Conservation (phyloP, 2,113 vertebrate species). For the Neogobius melanostomus region DNA sequence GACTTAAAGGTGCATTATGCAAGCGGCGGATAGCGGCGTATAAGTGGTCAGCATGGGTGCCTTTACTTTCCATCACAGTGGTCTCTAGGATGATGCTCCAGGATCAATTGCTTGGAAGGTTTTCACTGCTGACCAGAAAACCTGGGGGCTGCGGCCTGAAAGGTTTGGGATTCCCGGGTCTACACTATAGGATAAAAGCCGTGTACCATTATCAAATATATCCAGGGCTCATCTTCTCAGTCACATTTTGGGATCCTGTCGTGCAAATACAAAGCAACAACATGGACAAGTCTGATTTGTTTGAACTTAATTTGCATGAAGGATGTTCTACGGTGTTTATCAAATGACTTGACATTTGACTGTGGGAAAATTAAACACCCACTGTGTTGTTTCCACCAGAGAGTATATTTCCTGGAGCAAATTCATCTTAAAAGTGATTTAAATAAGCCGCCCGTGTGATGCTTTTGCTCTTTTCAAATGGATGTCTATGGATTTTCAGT, state of each 20-base stretch:
- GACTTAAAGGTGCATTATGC: too few relatives aligned
- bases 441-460: slow-evolving; percentile 6
- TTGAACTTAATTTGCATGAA: slow-evolving; percentile 12
- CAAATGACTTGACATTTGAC: slow-evolving; percentile 6
- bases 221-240: background rate
- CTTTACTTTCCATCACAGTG: too few relatives aligned
- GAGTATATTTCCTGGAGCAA: slow-evolving; percentile 1
- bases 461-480: slow-evolving; percentile 1
- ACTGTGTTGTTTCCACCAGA: background rate
- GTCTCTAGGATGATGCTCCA: too few relatives aligned
- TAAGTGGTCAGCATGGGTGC: too few relatives aligned
- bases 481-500: slow-evolving; percentile 18
- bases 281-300: slow-evolving; percentile 19
- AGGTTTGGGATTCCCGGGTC: too few relatives aligned
- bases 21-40: too few relatives aligned
- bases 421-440: background rate
- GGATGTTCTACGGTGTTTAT: background rate
- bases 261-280: background rate
- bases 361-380: slow-evolving; percentile 8
- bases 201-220: background rate
- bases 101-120: too few relatives aligned
- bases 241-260: background rate
- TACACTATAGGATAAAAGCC: too few relatives aligned
- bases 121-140: too few relatives aligned
- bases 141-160: too few relatives aligned